phyloP scores from a whole-genome alignment of 2,888 invertebrate genomes.

The Ypsolopha sequella region DNA sequence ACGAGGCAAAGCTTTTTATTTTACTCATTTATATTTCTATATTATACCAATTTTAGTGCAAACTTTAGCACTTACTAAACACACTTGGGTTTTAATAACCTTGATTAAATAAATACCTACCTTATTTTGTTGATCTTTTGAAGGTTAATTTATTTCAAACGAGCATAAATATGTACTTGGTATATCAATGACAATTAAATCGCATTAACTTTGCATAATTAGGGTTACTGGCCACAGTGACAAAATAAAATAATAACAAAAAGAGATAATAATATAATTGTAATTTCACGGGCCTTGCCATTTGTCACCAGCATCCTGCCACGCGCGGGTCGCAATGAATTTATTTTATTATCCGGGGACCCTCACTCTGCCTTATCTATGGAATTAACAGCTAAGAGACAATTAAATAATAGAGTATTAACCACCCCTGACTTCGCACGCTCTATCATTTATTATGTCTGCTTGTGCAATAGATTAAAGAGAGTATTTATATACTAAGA shows the following conservation, averaged over 20 bases:
- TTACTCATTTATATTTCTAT: too few species aligned
- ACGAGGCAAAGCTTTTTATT: too few species aligned
- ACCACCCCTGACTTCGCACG: constrained; percentile 11
- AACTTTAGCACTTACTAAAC: not conserved
- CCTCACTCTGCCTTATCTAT: constrained; percentile 43
- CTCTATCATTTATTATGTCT: not conserved
- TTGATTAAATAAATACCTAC: not conserved
- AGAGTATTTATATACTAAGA: too few species aligned
- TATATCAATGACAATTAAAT: constrained; percentile 5
- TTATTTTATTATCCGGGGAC: constrained; percentile 52
- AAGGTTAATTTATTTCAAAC: not conserved
- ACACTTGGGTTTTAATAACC: not conserved
- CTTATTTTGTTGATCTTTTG: not conserved
- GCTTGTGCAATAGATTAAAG: too few species aligned
- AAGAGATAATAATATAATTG: constrained; percentile 38
- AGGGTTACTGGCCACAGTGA: constrained; percentile 36
- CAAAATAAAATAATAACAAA: constrained; percentile 22
- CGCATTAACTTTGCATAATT: constrained; percentile 57
- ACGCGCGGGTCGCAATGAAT: constrained; percentile 45
- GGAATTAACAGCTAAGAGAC: constrained; percentile 36
- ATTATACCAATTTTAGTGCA: too few species aligned
- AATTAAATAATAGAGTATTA: constrained; percentile 36
- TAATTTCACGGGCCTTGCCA: constrained; percentile 63
- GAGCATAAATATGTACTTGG: constrained; percentile 3
- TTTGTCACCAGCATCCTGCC: constrained; percentile 70